Evolutionary conservation across 2,113 vertebrate genomes (phyloP).

Genomic region (Struthidea cinerea): DNA sequence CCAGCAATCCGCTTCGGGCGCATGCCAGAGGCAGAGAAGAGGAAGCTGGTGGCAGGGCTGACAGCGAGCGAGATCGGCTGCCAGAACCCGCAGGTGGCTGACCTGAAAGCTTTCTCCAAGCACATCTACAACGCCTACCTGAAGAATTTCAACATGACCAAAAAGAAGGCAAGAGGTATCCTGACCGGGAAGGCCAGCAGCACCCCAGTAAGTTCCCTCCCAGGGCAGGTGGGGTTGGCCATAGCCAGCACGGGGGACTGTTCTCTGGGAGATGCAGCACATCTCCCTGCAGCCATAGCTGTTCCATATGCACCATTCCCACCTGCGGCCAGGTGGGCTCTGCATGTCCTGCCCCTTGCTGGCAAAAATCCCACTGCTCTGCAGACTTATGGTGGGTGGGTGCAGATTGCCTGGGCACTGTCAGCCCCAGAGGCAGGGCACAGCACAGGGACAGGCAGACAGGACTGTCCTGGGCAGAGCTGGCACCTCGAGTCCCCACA

Average conservation of each 20-base stretch:
- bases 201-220: conserved; percentile 79
- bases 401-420: neutral
- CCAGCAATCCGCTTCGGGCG: conserved; percentile 94
- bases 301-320: neutral
- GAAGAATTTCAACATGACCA: conserved; percentile 97
- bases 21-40: conserved; percentile 96
- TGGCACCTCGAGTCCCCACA: fast-evolving
- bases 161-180: conserved; percentile 95
- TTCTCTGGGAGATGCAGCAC: neutral
- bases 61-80: conserved; percentile 76
- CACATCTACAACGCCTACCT: conserved; percentile 92
- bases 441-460: neutral
- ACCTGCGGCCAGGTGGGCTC: neutral
- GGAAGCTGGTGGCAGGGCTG: conserved; percentile 90
- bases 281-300: neutral
- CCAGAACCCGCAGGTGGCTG: conserved; percentile 83
- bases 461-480: neutral
- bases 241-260: neutral
- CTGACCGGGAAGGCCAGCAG: conserved; percentile 91
- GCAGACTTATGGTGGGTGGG: neutral
- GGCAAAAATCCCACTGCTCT: neutral
- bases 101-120: conserved; percentile 91
- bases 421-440: neutral
- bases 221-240: neutral
- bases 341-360: neutral